Base-by-base conservation (phyloP, 2,797 vertebrate species). In the Sebastes iracundus region DNA sequence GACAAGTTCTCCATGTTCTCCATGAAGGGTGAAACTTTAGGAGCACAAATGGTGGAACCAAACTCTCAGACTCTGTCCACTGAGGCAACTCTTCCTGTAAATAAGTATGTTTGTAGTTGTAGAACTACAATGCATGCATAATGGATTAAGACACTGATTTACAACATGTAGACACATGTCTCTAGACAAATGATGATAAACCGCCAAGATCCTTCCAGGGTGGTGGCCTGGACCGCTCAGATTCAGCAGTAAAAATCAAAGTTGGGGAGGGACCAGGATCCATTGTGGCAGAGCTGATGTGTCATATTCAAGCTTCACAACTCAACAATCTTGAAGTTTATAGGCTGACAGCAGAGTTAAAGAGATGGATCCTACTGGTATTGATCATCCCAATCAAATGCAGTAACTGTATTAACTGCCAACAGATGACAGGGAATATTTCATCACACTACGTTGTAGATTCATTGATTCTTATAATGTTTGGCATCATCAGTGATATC, bases 391-490 rank as follows among this genome's bases (percentile, higher is more conserved):
- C n/a, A 53, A 67, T 56, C 33, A 60, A 60, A 77, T 56, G 12
- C 9, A 42, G 38, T 52, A 55, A 25, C 32, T 16, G n/a, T 32
- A 58, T 8, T 1, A 22, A 6, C 66, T 63, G 53, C 20, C n/a
- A 25, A 5, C 32, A 73, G 27, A 75, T 28, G 46, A 74, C 30
- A 28, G 20, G 2, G 7, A 33, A 69, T 46, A 38, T 49, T 25
- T 28, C 42, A 65, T 75, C 32, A 7, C 6, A 7, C 42, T 68
- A 7, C 16, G 42, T 70, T 83, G 16, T 6, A 25, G 12, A 62
- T 55, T 9, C 52, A 52, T 78, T 77, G 46, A 78, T 72, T 35
- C 4, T 55, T 30, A n/a, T 67, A 22, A 67, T 35, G 63, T 66
- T 75, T 53, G 30, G 38, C 5, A 8, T 38, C 55, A 42, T 59